Evolutionary conservation across 1,140 invertebrate species (phyloP).

Genomic region (Drosophila murphyi): DNA sequence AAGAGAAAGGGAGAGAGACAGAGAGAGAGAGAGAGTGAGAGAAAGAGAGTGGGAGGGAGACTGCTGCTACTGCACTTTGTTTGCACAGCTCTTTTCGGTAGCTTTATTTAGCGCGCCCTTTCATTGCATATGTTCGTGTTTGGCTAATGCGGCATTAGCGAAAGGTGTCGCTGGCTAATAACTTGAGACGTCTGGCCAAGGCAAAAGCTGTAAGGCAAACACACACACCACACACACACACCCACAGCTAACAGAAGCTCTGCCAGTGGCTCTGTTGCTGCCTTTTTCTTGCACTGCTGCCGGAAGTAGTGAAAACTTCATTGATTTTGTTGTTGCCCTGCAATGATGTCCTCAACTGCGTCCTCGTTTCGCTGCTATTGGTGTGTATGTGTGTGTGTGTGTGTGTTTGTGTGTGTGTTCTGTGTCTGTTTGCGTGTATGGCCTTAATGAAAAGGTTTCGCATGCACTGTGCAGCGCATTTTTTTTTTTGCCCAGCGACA

Average conservation of each 20-base stretch:
- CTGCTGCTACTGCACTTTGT: slow-evolving; percentile 8
- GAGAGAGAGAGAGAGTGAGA: too few relatives aligned
- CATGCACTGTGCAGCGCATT: slow-evolving; percentile 25
- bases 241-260: neutral
- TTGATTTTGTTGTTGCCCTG: slow-evolving; percentile 72
- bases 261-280: slow-evolving; percentile 11
- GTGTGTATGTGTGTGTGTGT: slow-evolving; percentile 21
- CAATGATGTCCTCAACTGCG: slow-evolving; percentile 66
- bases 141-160: slow-evolving; percentile 50
- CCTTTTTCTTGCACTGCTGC: neutral
- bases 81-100: slow-evolving; percentile 15
- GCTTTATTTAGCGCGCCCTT: slow-evolving; percentile 5
- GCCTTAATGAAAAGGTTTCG: slow-evolving; percentile 62
- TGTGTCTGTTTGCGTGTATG: slow-evolving; percentile 35
- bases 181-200: slow-evolving; percentile 57
- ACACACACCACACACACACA: slow-evolving; percentile 20
- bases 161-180: slow-evolving; percentile 78
- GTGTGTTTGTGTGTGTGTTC: slow-evolving; percentile 21
- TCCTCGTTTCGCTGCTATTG: slow-evolving; percentile 61
- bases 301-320: slow-evolving; percentile 80
- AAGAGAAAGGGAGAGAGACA: too few relatives aligned
- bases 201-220: slow-evolving; percentile 66
- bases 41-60: neutral
- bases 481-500: neutral
- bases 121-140: slow-evolving; percentile 43